Evolutionary conservation across 2,888 invertebrate genomes (phyloP), one percentile per base, ranked within the genome.

Genomic region (Elaeidobius kamerunicus): DNA sequence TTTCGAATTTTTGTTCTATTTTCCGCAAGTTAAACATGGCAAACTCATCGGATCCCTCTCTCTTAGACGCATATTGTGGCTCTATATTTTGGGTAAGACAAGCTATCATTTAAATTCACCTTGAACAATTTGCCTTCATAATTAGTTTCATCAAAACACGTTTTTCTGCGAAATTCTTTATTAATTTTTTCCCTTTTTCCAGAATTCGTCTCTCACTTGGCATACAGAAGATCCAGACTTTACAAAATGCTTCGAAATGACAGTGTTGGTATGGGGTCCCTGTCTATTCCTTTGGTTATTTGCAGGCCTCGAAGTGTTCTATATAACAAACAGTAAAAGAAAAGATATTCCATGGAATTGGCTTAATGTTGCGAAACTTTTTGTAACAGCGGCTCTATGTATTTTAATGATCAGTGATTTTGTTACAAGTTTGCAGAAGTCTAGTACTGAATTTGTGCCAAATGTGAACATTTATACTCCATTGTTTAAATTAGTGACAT

Each of bases 201-300:
- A 96, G 96, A 85, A 93, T 75, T 69, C 74, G 60, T 79, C 82
- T 60, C 67, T 84, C 63, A 83, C 91, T 50, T 93, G 93, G 93
- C 70, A 86, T 67, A 87, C 94, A 14, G 76, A 81, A 5, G 79
- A 85, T 71, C 97, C 73, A 45, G 86, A 91, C 69, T 79, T 97
- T 61, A 91, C 96, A 57, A 80, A 80, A 68, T 98, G 97, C 73
- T 95, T 97, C 73, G 88, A 95, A 74, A 86, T 88, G 71, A 95
- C 96, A 1, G 85, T 89, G 1, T 74, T 97, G 19, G 78, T 92
- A 42, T 98, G 96, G 95, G 74, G 82, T 27, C 96, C 97, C 0
- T 91, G 92, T 71, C 77, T 80, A 43, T 91, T 90, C 71, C 76
- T 94, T 12, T 93, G 91, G 90, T 61, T 82, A 1, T 83, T 88